Conservation (phyloP, 2,113 vertebrate genomes). For the Phaethon lepturus region DNA sequence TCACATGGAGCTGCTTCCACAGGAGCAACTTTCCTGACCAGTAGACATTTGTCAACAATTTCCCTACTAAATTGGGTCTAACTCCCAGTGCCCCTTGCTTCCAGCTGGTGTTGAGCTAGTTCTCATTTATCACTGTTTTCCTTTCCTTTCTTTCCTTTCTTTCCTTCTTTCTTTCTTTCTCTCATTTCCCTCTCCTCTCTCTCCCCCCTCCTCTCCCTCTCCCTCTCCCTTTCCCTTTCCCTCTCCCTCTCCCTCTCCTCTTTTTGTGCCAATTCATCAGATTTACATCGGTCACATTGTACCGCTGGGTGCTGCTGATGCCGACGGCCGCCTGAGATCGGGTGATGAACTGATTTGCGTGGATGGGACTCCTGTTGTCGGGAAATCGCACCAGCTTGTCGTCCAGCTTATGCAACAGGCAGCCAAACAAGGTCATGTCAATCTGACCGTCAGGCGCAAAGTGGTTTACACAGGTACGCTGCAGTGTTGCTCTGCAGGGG, state of each 20-base stretch:
- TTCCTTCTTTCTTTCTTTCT: background rate
- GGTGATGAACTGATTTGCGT: conserved; percentile 97
- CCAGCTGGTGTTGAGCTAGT: background rate
- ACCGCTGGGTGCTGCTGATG: conserved; percentile 94
- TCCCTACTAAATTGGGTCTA: background rate
- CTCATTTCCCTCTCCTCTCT: too few species aligned
- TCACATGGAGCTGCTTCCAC: background rate
- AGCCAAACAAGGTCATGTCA: conserved; percentile 97
- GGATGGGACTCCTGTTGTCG: conserved; percentile 95
- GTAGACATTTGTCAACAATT: background rate
- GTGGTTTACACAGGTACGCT: conserved; percentile 88
- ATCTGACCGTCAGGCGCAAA: conserved; percentile 96
- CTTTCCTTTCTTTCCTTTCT: background rate
- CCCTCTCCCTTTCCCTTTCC: too few species aligned
- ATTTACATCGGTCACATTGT: conserved; percentile 99
- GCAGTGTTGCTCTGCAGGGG: background rate
- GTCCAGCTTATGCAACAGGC: conserved; percentile 99
- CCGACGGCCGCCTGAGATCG: conserved; percentile 93
- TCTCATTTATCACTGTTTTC: background rate
- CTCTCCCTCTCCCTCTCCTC: too few species aligned
- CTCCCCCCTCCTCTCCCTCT: too few species aligned
- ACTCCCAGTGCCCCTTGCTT: background rate
- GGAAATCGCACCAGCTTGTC: conserved; percentile 97
- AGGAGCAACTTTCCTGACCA: background rate
- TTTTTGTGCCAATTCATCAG: conserved; percentile 66